A percentile compares a stretch with the other conserved stretches of the same genome.
Conservation (phyloP, 2,888 invertebrate genomes). For the Buathra laborator region DNA sequence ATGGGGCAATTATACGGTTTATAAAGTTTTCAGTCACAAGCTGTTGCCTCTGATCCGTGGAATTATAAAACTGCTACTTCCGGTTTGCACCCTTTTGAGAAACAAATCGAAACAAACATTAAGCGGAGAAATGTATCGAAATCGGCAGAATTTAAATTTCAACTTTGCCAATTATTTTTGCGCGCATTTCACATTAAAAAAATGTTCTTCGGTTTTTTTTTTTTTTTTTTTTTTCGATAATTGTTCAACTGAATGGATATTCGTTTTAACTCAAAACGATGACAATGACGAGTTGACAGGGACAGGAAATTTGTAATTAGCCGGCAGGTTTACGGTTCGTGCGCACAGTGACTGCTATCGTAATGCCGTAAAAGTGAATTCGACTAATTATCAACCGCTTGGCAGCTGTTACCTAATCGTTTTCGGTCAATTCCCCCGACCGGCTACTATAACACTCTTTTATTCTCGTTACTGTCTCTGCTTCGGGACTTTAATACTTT, state of each 20-base stretch:
- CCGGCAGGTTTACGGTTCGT: constrained; percentile 43
- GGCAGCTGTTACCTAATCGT: constrained; percentile 73
- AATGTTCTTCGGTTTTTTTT: not conserved
- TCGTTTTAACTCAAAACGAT: constrained; percentile 1
- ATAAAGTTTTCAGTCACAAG: constrained; percentile 72
- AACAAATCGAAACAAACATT: constrained; percentile 42
- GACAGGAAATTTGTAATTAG: constrained; percentile 62
- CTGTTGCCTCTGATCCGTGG: constrained; percentile 73
- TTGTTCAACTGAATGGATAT: not conserved
- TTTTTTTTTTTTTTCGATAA: not conserved
- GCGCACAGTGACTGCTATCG: constrained; percentile 37
- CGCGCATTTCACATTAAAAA: not conserved
- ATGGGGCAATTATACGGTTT: constrained; percentile 69
- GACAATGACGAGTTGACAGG: constrained; percentile 33
- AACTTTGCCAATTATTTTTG: not conserved
- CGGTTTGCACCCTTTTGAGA: constrained; percentile 58
- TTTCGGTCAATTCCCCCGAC: constrained; percentile 31
- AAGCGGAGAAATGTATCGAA: not conserved
- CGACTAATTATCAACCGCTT: constrained; percentile 74
- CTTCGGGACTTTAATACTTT: not conserved
- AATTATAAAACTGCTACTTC: constrained; percentile 72
- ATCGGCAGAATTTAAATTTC: not conserved
- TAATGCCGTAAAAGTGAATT: constrained; percentile 75
- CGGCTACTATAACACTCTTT: constrained; percentile 4
- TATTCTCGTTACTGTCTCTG: not conserved